Conservation (phyloP, 2,797 vertebrate species). For the Pelobates cultripes region DNA sequence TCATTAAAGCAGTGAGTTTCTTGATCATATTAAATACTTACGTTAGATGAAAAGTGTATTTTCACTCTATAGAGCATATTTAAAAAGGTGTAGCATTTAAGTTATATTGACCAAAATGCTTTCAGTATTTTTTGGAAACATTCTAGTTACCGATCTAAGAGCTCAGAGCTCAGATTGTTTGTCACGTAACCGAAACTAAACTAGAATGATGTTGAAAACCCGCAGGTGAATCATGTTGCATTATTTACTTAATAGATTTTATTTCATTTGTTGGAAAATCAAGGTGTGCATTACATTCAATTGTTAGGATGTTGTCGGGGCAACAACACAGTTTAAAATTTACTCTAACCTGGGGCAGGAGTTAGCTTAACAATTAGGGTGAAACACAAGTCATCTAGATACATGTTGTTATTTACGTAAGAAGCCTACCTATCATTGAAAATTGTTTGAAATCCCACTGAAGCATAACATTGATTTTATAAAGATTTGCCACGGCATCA, state of each 20-base stretch:
- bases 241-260: conserved; percentile 24
- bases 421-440: conserved; percentile 17
- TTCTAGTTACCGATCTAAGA: background rate
- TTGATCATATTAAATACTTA: conserved; percentile 10
- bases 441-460: conserved; percentile 18
- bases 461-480: conserved; percentile 33
- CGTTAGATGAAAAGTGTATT: conserved; percentile 24
- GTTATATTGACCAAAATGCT: conserved; percentile 6
- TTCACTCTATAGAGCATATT: conserved; percentile 8
- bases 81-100: conserved; percentile 15
- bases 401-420: conserved; percentile 18
- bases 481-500: conserved; percentile 22
- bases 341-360: conserved; percentile 18
- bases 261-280: conserved; percentile 44
- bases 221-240: conserved; percentile 27
- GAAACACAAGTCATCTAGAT: conserved; percentile 37
- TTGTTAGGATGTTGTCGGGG: conserved; percentile 26
- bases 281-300: conserved; percentile 45
- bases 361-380: conserved; percentile 24
- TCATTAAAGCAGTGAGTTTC: conserved; percentile 42
- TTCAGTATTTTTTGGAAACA: too few relatives aligned
- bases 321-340: conserved; percentile 28
- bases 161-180: conserved; percentile 12
- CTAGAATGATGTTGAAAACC: conserved; percentile 24
- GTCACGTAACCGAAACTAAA: conserved; percentile 14